phyloP scores from a whole-genome alignment of 2,797 vertebrate genomes.

The Poeciliopsis infans region DNA sequence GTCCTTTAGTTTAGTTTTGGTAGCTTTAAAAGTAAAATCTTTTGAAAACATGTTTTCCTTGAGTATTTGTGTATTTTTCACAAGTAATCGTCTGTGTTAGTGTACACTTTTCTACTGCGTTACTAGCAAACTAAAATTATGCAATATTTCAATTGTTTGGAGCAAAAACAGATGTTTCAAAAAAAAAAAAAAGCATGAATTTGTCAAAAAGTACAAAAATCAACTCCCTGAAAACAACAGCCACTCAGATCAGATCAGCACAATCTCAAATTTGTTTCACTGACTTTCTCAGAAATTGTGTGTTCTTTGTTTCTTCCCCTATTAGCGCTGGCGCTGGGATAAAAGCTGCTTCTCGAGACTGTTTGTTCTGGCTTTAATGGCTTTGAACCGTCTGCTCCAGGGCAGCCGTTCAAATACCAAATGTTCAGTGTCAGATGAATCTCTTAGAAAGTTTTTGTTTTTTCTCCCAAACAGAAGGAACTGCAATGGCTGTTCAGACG shows the following conservation, averaged over 20 bases:
- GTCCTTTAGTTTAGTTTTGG: not conserved
- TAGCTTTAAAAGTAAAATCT: not conserved
- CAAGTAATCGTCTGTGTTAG: not conserved
- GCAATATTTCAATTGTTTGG: not conserved
- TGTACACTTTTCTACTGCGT: not conserved
- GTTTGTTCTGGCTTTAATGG: slow-evolving; percentile 6
- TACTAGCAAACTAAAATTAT: not conserved
- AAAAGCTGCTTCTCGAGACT: not conserved
- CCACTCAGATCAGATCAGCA: not conserved
- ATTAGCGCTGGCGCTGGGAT: not conserved
- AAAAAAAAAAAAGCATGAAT: not conserved
- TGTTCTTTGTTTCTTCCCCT: not conserved
- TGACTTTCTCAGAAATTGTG: not conserved
- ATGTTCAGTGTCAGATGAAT: not conserved
- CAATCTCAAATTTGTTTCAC: not conserved
- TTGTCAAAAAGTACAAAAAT: not conserved
- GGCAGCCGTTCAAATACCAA: not conserved
- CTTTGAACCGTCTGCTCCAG: not conserved
- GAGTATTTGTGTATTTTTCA: not conserved
- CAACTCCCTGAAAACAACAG: not conserved
- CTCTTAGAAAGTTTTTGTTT: not conserved
- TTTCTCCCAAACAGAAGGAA: not conserved
- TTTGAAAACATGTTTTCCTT: not conserved
- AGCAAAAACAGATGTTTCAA: not conserved
- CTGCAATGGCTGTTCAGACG: not conserved